phyloP scores from a whole-genome alignment of 2,888 invertebrate species.

The Cantharis rufa region DNA sequence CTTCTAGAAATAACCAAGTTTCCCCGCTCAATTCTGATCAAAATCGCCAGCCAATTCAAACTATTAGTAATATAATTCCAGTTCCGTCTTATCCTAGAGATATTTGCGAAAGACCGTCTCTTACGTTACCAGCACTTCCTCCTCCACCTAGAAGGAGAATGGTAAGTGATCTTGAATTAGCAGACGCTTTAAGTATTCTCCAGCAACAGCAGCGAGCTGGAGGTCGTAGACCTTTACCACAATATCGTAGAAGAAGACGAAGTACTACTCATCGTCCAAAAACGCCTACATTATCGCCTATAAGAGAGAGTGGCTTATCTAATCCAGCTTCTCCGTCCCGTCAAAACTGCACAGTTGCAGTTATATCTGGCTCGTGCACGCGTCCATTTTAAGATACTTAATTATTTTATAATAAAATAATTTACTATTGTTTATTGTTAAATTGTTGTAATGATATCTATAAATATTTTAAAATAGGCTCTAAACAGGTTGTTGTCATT shows the following conservation, averaged over 20 bases:
- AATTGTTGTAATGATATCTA: not conserved
- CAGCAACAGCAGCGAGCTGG: slow-evolving; percentile 41
- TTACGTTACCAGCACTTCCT: slow-evolving; percentile 48
- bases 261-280: slow-evolving; percentile 51
- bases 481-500: not conserved
- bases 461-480: not conserved
- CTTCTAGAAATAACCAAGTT: slow-evolving; percentile 52
- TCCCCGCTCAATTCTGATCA: slow-evolving; percentile 43
- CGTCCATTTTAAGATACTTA: slow-evolving; percentile 41
- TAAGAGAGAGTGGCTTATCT: slow-evolving; percentile 71
- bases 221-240: slow-evolving; percentile 35
- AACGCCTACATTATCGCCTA: slow-evolving; percentile 67
- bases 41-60: slow-evolving; percentile 53
- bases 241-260: slow-evolving; percentile 46
- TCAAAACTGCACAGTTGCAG: slow-evolving; percentile 51
- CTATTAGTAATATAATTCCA: slow-evolving; percentile 61
- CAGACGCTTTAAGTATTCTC: slow-evolving; percentile 50
- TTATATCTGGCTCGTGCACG: slow-evolving; percentile 48
- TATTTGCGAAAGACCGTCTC: slow-evolving; percentile 33
- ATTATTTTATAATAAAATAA: not conserved
- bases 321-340: slow-evolving; percentile 68
- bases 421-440: not conserved
- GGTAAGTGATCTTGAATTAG: slow-evolving; percentile 56
- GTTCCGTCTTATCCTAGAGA: slow-evolving; percentile 53
- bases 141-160: slow-evolving; percentile 56